Conservation (phyloP, 2,113 vertebrate species). For the Rhinichthys klamathensis region DNA sequence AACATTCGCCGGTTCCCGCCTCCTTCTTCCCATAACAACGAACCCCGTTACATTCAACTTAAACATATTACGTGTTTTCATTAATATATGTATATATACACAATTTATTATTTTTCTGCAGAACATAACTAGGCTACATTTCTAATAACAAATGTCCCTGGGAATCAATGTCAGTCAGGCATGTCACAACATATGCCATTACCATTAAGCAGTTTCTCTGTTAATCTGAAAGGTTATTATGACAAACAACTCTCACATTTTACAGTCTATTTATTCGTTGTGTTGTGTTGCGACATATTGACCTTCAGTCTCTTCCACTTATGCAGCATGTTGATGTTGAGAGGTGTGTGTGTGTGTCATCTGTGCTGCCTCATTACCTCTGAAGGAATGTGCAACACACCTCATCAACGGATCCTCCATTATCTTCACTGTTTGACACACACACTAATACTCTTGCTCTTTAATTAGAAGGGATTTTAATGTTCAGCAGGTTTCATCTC, state of each 20-base stretch:
- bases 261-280: not conserved
- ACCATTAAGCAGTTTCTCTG: not conserved
- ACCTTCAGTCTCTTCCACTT: constrained; percentile 33
- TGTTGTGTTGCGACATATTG: not conserved
- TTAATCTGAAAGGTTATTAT: constrained; percentile 26
- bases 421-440: constrained; percentile 17
- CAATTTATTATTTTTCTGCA: not conserved
- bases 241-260: constrained; percentile 21
- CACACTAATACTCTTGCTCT: constrained; percentile 31
- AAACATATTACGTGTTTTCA: too few relatives aligned
- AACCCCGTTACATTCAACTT: too few relatives aligned
- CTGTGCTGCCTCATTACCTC: constrained; percentile 41
- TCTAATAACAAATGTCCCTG: not conserved
- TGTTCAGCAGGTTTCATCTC: constrained; percentile 41
- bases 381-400: constrained; percentile 35
- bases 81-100: too few relatives aligned
- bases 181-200: not conserved
- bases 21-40: too few relatives aligned
- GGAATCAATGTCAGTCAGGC: not conserved
- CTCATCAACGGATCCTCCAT: constrained; percentile 24
- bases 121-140: not conserved
- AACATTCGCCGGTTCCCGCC: too few relatives aligned
- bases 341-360: not conserved
- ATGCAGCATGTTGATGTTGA: not conserved
- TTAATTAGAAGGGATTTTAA: constrained; percentile 52